Evolutionary conservation across 2,797 vertebrate species (phyloP).

Genomic region (Gambusia yucatana): DNA sequence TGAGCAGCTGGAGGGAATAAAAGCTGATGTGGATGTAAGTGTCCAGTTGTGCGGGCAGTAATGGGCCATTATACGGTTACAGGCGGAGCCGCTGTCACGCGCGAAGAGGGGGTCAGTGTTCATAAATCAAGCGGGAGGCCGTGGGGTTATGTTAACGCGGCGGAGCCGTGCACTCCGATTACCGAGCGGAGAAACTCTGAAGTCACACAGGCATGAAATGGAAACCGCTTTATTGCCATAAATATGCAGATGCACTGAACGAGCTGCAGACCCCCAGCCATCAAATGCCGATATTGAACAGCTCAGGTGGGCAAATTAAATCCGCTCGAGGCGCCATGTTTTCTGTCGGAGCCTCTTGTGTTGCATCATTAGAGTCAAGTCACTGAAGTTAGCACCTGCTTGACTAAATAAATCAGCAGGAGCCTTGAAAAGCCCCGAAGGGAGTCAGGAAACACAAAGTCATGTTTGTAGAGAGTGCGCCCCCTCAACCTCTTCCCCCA

Average conservation of each 20-base stretch:
- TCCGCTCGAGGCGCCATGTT: not conserved
- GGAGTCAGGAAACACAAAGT: not conserved
- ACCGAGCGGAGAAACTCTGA: conserved; percentile 5
- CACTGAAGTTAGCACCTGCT: not conserved
- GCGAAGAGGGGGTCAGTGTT: conserved; percentile 32
- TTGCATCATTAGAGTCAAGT: not conserved
- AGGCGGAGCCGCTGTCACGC: conserved; percentile 28
- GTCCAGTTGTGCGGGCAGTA: conserved; percentile 53
- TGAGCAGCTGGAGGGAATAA: conserved; percentile 65
- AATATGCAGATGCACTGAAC: conserved; percentile 43
- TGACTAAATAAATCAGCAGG: conserved; percentile 2
- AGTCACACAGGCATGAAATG: conserved; percentile 31
- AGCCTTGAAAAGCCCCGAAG: not conserved
- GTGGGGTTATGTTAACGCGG: conserved; percentile 8
- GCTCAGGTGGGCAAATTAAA: conserved; percentile 5
- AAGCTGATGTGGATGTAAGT: conserved; percentile 45
- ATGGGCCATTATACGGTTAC: conserved; percentile 48
- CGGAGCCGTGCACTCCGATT: conserved; percentile 17
- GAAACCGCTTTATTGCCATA: not conserved
- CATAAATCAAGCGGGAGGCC: conserved; percentile 30
- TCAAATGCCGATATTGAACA: not conserved
- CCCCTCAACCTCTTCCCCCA: too few relatives aligned
- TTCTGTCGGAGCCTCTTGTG: not conserved
- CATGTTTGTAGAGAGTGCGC: not conserved
- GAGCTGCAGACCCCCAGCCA: conserved; percentile 7